Percentiles rank a stretch among this genome's conserved stretches.
phyloP scores from a whole-genome alignment of 2,797 vertebrate genomes.

The Bradypus variegatus region DNA sequence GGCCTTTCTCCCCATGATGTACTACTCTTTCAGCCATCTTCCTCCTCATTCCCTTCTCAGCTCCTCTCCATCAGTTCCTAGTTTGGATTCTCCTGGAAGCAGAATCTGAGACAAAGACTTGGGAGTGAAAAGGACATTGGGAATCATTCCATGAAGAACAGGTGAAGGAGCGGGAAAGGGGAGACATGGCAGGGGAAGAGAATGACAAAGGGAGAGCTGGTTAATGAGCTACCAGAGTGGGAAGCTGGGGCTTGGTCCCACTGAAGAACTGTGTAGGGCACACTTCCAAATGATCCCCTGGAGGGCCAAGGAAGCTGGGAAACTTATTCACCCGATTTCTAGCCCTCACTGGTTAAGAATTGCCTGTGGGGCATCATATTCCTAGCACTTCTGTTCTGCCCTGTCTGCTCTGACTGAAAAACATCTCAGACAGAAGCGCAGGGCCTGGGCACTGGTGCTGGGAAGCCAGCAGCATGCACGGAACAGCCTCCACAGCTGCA shows the following conservation, averaged over 20 bases:
- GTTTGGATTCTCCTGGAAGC: not conserved
- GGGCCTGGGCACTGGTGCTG: not conserved
- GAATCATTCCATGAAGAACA: not conserved
- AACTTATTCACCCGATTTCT: not conserved
- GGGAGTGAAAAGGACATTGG: not conserved
- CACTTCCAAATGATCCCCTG: not conserved
- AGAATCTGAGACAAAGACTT: not conserved
- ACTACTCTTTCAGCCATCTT: not conserved
- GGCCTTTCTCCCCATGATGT: not conserved
- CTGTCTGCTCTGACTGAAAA: too few species aligned
- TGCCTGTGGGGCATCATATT: too few species aligned
- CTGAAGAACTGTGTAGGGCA: not conserved
- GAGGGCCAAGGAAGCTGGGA: not conserved
- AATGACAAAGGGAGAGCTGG: not conserved
- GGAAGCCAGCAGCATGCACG: not conserved
- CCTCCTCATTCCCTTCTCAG: not conserved
- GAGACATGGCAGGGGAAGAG: not conserved
- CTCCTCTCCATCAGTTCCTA: not conserved
- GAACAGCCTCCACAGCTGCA: not conserved
- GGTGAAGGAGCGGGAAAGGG: not conserved
- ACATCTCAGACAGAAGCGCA: not conserved
- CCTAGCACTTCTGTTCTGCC: not conserved
- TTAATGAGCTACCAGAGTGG: not conserved
- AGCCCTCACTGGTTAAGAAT: not conserved
- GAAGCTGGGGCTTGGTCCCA: not conserved